These are phyloP conservation scores for Ceyx melanurus DNA, from an alignment of 2,113 vertebrate species.

Conservation along the genomic window DNA sequence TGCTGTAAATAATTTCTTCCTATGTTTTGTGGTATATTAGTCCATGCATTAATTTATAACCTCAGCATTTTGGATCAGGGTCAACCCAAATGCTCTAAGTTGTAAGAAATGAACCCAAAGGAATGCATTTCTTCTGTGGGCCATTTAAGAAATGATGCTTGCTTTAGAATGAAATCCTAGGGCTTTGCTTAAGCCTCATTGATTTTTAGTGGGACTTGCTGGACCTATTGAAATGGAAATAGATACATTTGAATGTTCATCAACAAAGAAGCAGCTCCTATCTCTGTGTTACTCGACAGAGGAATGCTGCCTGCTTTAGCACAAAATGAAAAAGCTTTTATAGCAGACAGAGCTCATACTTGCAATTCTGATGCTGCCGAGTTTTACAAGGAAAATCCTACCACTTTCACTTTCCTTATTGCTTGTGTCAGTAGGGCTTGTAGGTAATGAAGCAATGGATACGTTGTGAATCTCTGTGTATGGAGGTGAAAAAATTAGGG, in stretches of 20 bases:
- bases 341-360: constrained; percentile 3
- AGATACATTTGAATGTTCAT: not conserved
- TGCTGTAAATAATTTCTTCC: not conserved
- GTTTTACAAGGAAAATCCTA: constrained; percentile 21
- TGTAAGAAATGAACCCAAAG: not conserved
- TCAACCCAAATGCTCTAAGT: not conserved
- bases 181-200: not conserved
- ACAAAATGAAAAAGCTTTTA: not conserved
- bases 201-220: constrained; percentile 19
- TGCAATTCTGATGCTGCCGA: constrained; percentile 13
- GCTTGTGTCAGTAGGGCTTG: not conserved
- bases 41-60: not conserved
- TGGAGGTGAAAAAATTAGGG: not conserved
- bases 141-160: not conserved
- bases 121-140: not conserved
- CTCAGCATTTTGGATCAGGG: not conserved
- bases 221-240: not conserved
- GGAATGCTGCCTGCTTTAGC: constrained; percentile 5
- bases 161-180: not conserved
- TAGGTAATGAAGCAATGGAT: not conserved
- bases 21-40: not conserved
- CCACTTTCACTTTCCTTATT: not conserved
- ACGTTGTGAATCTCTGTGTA: not conserved
- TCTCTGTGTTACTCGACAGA: not conserved
- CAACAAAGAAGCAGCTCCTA: not conserved